Base-by-base conservation (phyloP, 2,113 vertebrate species). In the Manacus vitellinus region DNA sequence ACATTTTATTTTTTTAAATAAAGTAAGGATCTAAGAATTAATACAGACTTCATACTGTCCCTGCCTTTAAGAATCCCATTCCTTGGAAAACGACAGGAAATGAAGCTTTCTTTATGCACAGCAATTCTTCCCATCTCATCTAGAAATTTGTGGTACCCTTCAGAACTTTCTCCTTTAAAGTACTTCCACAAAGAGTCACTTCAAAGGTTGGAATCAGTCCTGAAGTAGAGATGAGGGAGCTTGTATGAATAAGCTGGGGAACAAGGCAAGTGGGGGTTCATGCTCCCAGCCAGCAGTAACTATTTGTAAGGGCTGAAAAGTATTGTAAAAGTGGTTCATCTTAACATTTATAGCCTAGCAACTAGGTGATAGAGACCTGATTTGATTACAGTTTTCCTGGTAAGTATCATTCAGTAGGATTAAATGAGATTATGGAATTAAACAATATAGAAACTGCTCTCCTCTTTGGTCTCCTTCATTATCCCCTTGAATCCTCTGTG, bases 381-480 rank as follows among this genome's bases (percentile, higher is more conserved):
- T 89, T 49, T 89, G 49, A 82, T 92, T 72, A 55, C 9, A 72
- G 24, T 72, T 92, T 82, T 11, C 33, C 61, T 68, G 49, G 14
- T 47, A 88, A 72, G 35, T 77, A 65, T 72, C 33, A 52, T 75
- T 75, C 74, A 63, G 47, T 47, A 47, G 71, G 70, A 76, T 92
- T 95, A 89, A 91, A 54, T 11, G 46, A 54, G 73, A 89, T 88
- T 72, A 85, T 72, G 79, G 88, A 92, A 82, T 89, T 78, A 82
- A 88, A 41, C 12, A 73, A 25, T 20, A 70, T 19, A 76, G 24
- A 47, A 87, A 67, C 35, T 67, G 11, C 12, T 81, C 21, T 70
- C 21, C 52, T 82, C 49, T 63, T 78, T 67, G 39, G 44, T 70
- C 35, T 79, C 39, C 74, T 94, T 89, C 33, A 28, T 73, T 68